Evolutionary conservation across 2,888 invertebrate species (phyloP).

Genomic region (Tetanocera ferruginea): DNA sequence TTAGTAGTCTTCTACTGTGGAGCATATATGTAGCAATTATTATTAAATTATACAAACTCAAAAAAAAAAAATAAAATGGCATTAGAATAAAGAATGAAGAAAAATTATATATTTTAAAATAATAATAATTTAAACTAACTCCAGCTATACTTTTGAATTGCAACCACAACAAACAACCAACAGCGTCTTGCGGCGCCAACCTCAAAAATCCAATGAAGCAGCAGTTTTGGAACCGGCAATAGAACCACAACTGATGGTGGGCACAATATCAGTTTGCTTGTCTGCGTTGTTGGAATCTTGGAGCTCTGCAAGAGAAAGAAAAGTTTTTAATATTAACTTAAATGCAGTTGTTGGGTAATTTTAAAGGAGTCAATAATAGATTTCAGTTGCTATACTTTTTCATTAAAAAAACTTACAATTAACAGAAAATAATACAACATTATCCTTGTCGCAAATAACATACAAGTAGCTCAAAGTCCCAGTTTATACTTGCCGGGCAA

Average conservation of each 20-base stretch:
- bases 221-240: constrained; percentile 67
- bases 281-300: constrained; percentile 72
- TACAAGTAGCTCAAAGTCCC: no score
- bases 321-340: neutral
- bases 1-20: constrained; percentile 12
- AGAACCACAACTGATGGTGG: constrained; percentile 74
- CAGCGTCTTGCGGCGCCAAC: constrained; percentile 21
- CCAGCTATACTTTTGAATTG: constrained; percentile 28
- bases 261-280: constrained; percentile 71
- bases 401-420: no score
- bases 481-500: no score
- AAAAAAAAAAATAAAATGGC: constrained; percentile 19
- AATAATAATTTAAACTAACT: constrained; percentile 26
- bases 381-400: no score
- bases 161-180: constrained; percentile 37
- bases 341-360: neutral
- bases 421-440: no score
- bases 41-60: constrained; percentile 11
- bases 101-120: neutral
- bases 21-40: neutral
- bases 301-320: constrained; percentile 71
- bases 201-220: constrained; percentile 77
- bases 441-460: no score
- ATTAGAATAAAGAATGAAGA: neutral
- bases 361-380: no score